Evolutionary conservation across 2,113 vertebrate species (phyloP).

Genomic region (Sceloporus undulatus): DNA sequence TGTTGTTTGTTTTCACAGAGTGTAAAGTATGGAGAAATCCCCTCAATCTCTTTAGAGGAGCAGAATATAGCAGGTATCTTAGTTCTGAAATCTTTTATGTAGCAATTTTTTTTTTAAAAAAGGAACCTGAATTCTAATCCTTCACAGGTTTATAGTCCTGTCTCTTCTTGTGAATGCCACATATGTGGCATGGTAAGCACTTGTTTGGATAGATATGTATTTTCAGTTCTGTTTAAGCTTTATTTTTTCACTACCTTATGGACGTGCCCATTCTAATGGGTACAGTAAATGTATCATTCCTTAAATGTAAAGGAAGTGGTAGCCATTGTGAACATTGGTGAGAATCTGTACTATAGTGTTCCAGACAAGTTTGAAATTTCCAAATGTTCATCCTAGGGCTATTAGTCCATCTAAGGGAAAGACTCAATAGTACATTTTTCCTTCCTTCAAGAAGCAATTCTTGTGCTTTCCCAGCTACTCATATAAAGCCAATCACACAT

Average conservation of each 20-base stretch:
- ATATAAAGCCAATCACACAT: not conserved
- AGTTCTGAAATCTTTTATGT: not conserved
- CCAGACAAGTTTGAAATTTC: not conserved
- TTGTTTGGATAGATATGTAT: not conserved
- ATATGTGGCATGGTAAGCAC: not conserved
- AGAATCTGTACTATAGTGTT: not conserved
- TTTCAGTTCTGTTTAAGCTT: not conserved
- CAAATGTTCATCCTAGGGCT: not conserved
- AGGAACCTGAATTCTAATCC: not conserved
- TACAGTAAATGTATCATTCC: not conserved
- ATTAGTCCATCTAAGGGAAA: not conserved
- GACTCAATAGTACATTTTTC: not conserved
- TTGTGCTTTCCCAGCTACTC: not conserved
- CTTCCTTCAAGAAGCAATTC: not conserved
- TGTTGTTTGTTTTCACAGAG: constrained; percentile 76
- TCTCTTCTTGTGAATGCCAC: constrained; percentile 12
- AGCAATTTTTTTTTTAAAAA: constrained; percentile 40
- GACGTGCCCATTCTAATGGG: too few relatives aligned
- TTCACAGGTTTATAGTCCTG: not conserved
- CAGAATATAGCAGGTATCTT: constrained; percentile 95
- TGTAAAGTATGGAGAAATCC: constrained; percentile 99
- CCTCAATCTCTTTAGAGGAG: constrained; percentile 96
- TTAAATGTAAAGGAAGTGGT: constrained; percentile 20
- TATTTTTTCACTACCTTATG: not conserved
- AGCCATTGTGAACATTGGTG: not conserved